These are phyloP conservation scores for Gephyroberyx darwinii DNA, from an alignment of 2,797 vertebrate species.

Conservation along the genomic window DNA sequence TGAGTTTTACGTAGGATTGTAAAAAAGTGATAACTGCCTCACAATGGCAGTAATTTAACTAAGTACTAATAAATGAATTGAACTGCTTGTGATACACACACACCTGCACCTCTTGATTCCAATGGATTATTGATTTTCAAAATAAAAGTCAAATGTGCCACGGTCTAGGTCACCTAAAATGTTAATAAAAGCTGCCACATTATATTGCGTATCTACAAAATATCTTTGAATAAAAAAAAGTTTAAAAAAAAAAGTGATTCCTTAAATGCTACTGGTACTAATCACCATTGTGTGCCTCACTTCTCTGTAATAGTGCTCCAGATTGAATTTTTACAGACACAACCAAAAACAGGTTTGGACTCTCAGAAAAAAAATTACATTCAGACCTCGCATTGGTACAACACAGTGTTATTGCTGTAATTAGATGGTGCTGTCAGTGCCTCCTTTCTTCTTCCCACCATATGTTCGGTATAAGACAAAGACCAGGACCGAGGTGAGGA, in stretches of 20 bases:
- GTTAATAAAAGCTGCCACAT: too few relatives aligned
- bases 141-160: too few relatives aligned
- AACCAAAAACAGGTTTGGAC: background rate
- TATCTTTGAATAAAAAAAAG: background rate
- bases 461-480: conserved; percentile 40
- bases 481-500: conserved; percentile 59
- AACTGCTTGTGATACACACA: too few relatives aligned
- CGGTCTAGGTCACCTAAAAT: too few relatives aligned
- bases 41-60: too few relatives aligned
- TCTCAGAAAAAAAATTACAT: background rate
- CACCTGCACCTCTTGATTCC: too few relatives aligned
- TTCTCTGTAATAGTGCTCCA: background rate
- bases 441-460: conserved; percentile 47
- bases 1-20: too few relatives aligned
- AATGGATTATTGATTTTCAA: too few relatives aligned
- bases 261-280: background rate
- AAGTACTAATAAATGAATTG: too few relatives aligned
- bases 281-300: background rate
- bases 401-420: background rate
- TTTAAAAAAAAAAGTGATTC: background rate
- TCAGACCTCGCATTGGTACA: background rate
- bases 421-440: conserved; percentile 57
- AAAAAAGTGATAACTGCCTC: too few relatives aligned
- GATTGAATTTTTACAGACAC: background rate
- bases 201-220: background rate